Percentiles rank a stretch among this genome's conserved stretches.
phyloP scores from a whole-genome alignment of 2,113 vertebrate genomes.

The Saccopteryx leptura region DNA sequence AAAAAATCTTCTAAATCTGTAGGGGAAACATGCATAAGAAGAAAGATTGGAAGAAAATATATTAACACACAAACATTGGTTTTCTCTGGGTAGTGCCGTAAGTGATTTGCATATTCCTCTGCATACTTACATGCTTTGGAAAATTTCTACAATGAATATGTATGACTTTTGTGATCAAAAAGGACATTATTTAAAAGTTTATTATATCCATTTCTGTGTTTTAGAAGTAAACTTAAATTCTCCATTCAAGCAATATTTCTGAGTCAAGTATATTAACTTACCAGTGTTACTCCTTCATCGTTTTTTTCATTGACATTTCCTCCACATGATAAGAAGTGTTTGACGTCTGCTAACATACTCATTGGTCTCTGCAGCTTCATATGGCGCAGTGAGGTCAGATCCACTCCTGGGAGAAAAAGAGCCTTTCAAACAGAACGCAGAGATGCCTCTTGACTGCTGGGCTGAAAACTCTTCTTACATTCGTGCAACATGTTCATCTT shows the following conservation, averaged over 20 bases:
- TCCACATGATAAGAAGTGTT: conserved; percentile 90
- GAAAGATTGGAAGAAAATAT: background rate
- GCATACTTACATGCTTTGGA: background rate
- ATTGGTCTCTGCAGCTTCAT: conserved; percentile 93
- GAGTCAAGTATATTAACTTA: conserved; percentile 81
- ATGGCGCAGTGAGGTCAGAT: conserved; percentile 91
- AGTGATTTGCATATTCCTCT: background rate
- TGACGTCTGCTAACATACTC: conserved; percentile 94
- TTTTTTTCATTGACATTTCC: conserved; percentile 92
- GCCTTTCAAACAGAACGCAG: background rate
- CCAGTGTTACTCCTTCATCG: conserved; percentile 95
- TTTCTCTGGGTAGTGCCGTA: background rate
- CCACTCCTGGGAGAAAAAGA: conserved; percentile 89
- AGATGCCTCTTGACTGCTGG: background rate
- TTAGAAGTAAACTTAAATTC: background rate
- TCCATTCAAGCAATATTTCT: background rate
- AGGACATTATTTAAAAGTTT: background rate
- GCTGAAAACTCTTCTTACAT: fast-evolving
- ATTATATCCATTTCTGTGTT: background rate
- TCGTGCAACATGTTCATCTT: background rate
- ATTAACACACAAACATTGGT: fast-evolving
- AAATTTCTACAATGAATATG: background rate
- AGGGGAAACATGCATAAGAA: background rate
- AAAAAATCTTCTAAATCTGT: background rate
- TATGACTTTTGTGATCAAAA: background rate